Percentiles rank a stretch among this genome's conserved stretches.
Conservation (phyloP, 1,140 invertebrate genomes). For the Heterodera schachtii region DNA sequence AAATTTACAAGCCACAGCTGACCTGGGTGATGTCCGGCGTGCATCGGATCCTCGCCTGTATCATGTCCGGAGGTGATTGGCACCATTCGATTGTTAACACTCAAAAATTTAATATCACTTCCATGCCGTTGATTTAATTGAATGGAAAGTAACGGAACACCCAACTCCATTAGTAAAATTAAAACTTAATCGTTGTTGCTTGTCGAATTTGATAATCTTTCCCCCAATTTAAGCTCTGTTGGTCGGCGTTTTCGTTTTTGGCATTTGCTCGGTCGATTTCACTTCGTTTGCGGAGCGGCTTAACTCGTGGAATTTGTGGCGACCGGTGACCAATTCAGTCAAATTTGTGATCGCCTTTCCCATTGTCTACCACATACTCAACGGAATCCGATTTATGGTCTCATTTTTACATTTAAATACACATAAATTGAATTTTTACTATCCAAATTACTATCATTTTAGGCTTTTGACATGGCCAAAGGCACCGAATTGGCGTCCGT, state of each 20-base stretch:
- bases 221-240: slow-evolving; percentile 41
- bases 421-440: slow-evolving; percentile 22
- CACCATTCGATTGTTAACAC: background rate
- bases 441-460: slow-evolving; percentile 25
- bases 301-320: slow-evolving; percentile 13
- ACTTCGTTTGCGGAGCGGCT: slow-evolving; percentile 47
- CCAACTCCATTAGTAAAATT: no score
- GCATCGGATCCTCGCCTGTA: slow-evolving; percentile 59
- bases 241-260: slow-evolving; percentile 56
- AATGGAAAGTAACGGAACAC: no score
- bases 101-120: slow-evolving; percentile 3
- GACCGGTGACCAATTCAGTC: slow-evolving; percentile 8
- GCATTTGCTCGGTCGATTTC: slow-evolving; percentile 52
- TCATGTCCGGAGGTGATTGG: slow-evolving; percentile 57
- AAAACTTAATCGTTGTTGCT: background rate
- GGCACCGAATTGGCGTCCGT: slow-evolving; percentile 55
- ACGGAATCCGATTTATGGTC: slow-evolving; percentile 31
- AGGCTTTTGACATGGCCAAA: slow-evolving; percentile 62
- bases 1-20: slow-evolving; percentile 61
- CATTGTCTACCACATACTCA: slow-evolving; percentile 19
- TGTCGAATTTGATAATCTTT: no score
- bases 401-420: no score
- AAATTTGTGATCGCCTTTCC: slow-evolving; percentile 18
- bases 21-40: slow-evolving; percentile 62
- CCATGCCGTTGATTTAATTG: no score